These are phyloP conservation scores for Collichthys lucidus DNA, from an alignment of 2,113 vertebrate species.

Conservation along the genomic window DNA sequence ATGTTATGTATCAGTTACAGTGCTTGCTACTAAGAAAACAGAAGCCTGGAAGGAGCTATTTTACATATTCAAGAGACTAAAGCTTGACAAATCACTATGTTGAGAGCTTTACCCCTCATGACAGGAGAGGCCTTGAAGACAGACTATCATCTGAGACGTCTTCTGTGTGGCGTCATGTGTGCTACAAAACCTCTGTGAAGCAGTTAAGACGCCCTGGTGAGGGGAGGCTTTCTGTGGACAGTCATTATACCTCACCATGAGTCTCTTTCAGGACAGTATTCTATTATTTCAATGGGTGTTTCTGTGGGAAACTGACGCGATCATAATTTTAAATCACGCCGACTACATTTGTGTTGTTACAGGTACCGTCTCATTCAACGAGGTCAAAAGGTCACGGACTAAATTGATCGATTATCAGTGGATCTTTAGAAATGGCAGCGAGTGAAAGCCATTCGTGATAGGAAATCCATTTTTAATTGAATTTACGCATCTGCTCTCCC, in stretches of 20 bases:
- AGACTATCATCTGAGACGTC: conserved; percentile 42
- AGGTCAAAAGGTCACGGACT: conserved; percentile 57
- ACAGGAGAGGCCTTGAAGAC: conserved; percentile 65
- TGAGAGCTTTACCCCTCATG: conserved; percentile 59
- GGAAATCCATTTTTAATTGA: conserved; percentile 75
- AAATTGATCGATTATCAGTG: conserved; percentile 64
- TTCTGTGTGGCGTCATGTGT: conserved; percentile 23
- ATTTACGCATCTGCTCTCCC: conserved; percentile 54
- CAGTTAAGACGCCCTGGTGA: conserved; percentile 21
- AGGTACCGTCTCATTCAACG: conserved; percentile 23
- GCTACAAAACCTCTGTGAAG: conserved; percentile 43
- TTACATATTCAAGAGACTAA: conserved; percentile 71
- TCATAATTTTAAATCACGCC: conserved; percentile 19
- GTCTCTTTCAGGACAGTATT: conserved; percentile 11
- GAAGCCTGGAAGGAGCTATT: conserved; percentile 61
- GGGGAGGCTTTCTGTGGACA: conserved; percentile 15
- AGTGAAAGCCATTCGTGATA: conserved; percentile 65
- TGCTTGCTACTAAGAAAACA: conserved; percentile 58
- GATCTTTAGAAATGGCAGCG: conserved; percentile 58
- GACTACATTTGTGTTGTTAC: conserved; percentile 26
- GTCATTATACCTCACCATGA: conserved; percentile 21
- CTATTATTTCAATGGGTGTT: neutral
- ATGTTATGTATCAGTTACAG: conserved; percentile 74
- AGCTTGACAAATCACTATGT: conserved; percentile 69
- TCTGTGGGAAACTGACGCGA: conserved; percentile 24